These are phyloP conservation scores for Collichthys lucidus DNA, from an alignment of 2,113 vertebrate genomes.

Conservation along the genomic window DNA sequence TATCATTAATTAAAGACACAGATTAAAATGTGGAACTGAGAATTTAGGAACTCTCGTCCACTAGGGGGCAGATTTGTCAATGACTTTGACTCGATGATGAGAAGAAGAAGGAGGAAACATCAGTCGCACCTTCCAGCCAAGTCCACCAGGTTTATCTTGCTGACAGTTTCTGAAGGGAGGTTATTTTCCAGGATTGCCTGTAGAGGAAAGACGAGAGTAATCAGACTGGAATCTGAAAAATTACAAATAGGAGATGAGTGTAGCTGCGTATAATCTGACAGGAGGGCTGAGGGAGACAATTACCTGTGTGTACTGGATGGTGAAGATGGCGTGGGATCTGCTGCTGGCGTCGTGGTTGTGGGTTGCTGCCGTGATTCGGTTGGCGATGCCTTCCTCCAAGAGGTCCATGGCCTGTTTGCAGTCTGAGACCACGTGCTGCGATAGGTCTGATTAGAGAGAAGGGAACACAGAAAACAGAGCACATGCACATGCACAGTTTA, in stretches of 20 bases:
- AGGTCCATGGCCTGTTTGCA: constrained; percentile 93
- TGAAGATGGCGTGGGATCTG: constrained; percentile 98
- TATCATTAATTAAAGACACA: background rate
- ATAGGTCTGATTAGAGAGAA: constrained; percentile 86
- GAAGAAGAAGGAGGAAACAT: background rate
- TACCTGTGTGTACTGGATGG: constrained; percentile 97
- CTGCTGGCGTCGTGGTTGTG: constrained; percentile 97
- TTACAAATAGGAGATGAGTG: background rate
- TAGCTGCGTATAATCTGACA: background rate
- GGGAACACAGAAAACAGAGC: background rate
- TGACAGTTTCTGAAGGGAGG: constrained; percentile 93
- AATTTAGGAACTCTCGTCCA: constrained; percentile 50
- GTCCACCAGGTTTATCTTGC: constrained; percentile 98
- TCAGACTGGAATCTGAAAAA: background rate
- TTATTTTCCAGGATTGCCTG: constrained; percentile 93
- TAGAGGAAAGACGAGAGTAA: constrained; percentile 45
- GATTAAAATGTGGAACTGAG: background rate
- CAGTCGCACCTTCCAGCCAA: constrained; percentile 94
- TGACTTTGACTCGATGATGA: background rate
- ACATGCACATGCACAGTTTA: no score
- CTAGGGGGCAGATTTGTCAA: constrained; percentile 73
- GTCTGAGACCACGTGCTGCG: constrained; percentile 93
- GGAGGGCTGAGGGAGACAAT: constrained; percentile 2
- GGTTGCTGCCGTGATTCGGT: constrained; percentile 97
- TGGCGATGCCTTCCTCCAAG: constrained; percentile 94